phyloP scores from a whole-genome alignment of 2,888 invertebrate genomes.

The Diaprepes abbreviatus region DNA sequence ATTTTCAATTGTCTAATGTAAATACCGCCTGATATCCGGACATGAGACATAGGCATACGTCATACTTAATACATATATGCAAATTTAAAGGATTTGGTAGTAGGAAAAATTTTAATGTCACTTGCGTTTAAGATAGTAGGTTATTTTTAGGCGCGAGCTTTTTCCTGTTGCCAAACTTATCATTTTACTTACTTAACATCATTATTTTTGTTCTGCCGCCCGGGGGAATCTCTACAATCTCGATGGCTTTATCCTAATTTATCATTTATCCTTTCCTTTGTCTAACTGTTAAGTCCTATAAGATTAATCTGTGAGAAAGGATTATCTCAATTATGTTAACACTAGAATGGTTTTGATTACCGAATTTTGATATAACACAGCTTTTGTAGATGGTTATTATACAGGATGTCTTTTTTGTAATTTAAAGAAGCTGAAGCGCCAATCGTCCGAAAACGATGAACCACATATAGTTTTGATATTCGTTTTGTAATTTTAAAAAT shows the following conservation, averaged over 20 bases:
- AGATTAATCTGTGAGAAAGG: neutral
- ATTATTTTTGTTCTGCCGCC: neutral
- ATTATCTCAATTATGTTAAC: neutral
- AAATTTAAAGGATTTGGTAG: constrained; percentile 1
- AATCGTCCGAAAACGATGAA: no score
- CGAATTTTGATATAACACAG: neutral
- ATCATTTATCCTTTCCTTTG: neutral
- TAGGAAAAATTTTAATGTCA: constrained; percentile 15
- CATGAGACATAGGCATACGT: constrained; percentile 2
- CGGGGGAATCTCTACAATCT: neutral
- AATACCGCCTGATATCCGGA: constrained; percentile 1
- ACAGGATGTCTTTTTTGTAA: no score
- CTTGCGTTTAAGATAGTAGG: neutral
- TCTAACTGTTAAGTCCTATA: neutral
- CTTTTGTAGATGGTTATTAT: no score
- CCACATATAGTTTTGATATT: no score
- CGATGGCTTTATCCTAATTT: neutral
- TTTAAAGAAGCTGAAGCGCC: no score
- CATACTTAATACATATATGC: constrained; percentile 4
- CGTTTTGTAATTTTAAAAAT: no score
- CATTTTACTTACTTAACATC: neutral
- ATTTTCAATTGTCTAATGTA: neutral
- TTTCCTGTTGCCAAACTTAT: constrained; percentile 28
- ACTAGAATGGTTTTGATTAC: neutral
- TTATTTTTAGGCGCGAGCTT: constrained; percentile 21